Conservation (phyloP, 2,113 vertebrate genomes). For the Naja naja region DNA sequence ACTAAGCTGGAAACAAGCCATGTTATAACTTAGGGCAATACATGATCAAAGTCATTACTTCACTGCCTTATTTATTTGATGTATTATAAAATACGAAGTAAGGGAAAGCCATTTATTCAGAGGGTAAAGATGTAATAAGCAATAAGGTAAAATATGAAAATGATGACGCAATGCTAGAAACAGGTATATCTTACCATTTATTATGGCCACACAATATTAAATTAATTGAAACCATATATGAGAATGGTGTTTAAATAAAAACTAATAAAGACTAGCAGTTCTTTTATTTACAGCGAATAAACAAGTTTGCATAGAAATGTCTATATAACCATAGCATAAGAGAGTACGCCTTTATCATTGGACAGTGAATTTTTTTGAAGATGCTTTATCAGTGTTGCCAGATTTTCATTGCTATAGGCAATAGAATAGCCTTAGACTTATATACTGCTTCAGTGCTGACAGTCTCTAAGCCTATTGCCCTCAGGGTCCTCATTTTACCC, state of each 20-base stretch:
- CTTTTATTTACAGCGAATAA: neutral
- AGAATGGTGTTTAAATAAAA: neutral
- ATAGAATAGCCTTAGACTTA: too few species aligned
- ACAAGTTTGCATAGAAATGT: neutral
- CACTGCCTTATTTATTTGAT: neutral
- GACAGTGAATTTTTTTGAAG: neutral
- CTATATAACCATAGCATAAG: neutral
- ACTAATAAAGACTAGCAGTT: neutral
- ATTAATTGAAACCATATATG: neutral
- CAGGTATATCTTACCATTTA: neutral
- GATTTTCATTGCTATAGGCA: constrained; percentile 5
- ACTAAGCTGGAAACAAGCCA: neutral
- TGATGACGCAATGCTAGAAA: neutral
- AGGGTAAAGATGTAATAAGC: neutral
- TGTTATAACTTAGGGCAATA: neutral
- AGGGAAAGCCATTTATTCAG: neutral
- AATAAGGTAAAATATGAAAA: neutral
- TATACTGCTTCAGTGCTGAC: too few species aligned
- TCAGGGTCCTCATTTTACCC: too few species aligned
- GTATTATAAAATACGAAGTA: neutral
- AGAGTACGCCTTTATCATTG: constrained; percentile 1
- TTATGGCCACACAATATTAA: neutral
- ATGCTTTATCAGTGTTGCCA: neutral
- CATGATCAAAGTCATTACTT: neutral
- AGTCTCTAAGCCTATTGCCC: too few species aligned